Evolutionary conservation across 2,888 invertebrate genomes (phyloP).

Genomic region (Agrochola macilenta): DNA sequence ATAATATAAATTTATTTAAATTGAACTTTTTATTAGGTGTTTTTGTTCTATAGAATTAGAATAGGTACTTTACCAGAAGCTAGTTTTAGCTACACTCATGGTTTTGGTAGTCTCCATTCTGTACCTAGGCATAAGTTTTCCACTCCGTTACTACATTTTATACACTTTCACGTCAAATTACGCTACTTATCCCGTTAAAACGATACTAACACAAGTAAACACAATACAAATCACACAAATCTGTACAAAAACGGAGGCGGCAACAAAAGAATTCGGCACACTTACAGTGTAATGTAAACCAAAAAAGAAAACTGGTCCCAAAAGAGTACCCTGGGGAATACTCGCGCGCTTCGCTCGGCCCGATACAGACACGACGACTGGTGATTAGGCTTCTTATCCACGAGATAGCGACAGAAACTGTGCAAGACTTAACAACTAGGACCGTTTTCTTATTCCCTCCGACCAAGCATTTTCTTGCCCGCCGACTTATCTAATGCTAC

Average conservation of each 20-base stretch:
- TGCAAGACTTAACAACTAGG: constrained; percentile 91
- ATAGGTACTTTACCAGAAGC: constrained; percentile 21
- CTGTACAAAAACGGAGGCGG: constrained; percentile 84
- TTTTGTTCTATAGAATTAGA: constrained; percentile 34
- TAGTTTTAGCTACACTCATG: constrained; percentile 9
- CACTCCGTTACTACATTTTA: constrained; percentile 17
- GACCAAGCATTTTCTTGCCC: constrained; percentile 88
- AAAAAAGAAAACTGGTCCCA: constrained; percentile 90
- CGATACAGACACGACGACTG: constrained; percentile 90
- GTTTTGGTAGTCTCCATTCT: background rate
- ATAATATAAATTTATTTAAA: constrained; percentile 60
- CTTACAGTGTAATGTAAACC: constrained; percentile 90
- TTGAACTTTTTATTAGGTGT: constrained; percentile 50
- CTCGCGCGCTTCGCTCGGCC: constrained; percentile 85
- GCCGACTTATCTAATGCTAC: constrained; percentile 88
- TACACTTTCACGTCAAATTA: constrained; percentile 59
- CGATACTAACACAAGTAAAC: constrained; percentile 76
- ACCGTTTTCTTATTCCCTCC: constrained; percentile 90
- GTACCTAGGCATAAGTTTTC: background rate
- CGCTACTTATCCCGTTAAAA: constrained; percentile 64
- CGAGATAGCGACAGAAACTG: constrained; percentile 90
- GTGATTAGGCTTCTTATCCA: constrained; percentile 91
- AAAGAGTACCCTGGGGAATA: constrained; percentile 88
- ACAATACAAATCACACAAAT: constrained; percentile 84
- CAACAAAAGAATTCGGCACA: constrained; percentile 90